Percentiles rank a stretch among this genome's conserved stretches.
Evolutionary conservation across 2,888 invertebrate species (phyloP).

Genomic region (Elaeidobius kamerunicus): DNA sequence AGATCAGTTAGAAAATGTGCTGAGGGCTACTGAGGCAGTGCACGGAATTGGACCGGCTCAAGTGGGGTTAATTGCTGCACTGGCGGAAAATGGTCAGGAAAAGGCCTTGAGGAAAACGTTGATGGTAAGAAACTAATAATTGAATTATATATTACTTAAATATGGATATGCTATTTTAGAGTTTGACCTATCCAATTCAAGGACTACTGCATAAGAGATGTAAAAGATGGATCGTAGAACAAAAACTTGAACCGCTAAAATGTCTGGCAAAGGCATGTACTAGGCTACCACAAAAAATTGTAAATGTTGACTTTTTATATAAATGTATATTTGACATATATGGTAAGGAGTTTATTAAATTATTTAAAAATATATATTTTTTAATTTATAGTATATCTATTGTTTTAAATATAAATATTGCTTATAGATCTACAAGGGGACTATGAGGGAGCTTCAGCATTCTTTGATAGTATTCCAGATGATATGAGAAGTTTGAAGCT

Average conservation of each 20-base stretch:
- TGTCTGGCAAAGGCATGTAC: slow-evolving; percentile 37
- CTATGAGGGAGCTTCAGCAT: slow-evolving; percentile 47
- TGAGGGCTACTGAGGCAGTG: slow-evolving; percentile 45
- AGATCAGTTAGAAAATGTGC: slow-evolving; percentile 45
- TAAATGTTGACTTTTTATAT: slow-evolving; percentile 50
- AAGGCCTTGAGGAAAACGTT: slow-evolving; percentile 53
- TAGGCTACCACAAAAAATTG: slow-evolving; percentile 34
- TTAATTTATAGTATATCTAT: neutral
- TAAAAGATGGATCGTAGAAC: slow-evolving; percentile 42
- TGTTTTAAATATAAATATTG: slow-evolving; percentile 9
- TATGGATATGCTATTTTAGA: slow-evolving; percentile 5
- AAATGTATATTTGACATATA: slow-evolving; percentile 53
- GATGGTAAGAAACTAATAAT: slow-evolving; percentile 41
- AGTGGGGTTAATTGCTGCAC: slow-evolving; percentile 52
- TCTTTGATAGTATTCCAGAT: slow-evolving; percentile 54
- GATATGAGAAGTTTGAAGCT: slow-evolving; percentile 16
- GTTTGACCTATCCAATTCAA: slow-evolving; percentile 41
- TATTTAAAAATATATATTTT: slow-evolving; percentile 3
- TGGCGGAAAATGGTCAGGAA: slow-evolving; percentile 56
- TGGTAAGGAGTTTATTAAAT: slow-evolving; percentile 48
- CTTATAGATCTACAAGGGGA: slow-evolving; percentile 40
- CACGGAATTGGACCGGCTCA: slow-evolving; percentile 51
- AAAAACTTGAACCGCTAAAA: slow-evolving; percentile 40
- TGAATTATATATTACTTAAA: neutral
- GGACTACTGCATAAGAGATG: slow-evolving; percentile 41